Base-by-base conservation (phyloP, 1,140 invertebrate genomes). In the Drosophila kikkawai region DNA sequence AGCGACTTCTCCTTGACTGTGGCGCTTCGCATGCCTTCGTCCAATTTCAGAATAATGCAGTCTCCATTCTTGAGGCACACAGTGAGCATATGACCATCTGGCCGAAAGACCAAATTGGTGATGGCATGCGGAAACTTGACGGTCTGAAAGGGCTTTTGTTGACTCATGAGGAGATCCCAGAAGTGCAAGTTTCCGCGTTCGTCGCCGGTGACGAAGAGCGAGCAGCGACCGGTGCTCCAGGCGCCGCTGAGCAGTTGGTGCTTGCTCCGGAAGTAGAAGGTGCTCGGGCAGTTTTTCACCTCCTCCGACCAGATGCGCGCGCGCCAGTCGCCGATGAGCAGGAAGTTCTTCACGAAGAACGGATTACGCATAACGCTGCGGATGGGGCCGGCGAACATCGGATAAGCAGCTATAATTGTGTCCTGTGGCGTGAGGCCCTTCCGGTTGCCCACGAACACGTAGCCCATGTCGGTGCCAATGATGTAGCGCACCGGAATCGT, bases 261-360 rank as follows among this genome's bases (percentile, higher is more conserved):
- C 19, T 93, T 94, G 82, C 96, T 95, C 45, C 94, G 96, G 93
- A 95, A 95, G 26, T 96, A 97, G 94, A 97, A 97, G 92, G 98
- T 96, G 55, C 98, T 97, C n/a, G 96, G 95, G 45, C 95, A 96
- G 82, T 97, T 96, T 75, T 95, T 95, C 77, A 97, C 96, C 92
- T 99, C 98, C 93, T 99, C 98, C 7, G 97, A 96, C 97, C 97
- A 98, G 75, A 99, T 95, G 84, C 96, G 95, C 2, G 96, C 95
- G 15, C 95, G 96, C 95, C 96, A 98, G 93, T 98, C 97, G 3
- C 97, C 97, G 59, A 98, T 95, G 26, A 97, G 96, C 32, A 98
- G 93, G 92, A 98, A 98, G 93, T 98, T 98, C 91, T 97, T 97
- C 1, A 96, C 94, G 92, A 97, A 98, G 70, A 96, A 96, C 15